Evolutionary conservation across 2,888 invertebrate species (phyloP), one percentile per base, ranked within the genome.

Genomic region (Euclidia mi): DNA sequence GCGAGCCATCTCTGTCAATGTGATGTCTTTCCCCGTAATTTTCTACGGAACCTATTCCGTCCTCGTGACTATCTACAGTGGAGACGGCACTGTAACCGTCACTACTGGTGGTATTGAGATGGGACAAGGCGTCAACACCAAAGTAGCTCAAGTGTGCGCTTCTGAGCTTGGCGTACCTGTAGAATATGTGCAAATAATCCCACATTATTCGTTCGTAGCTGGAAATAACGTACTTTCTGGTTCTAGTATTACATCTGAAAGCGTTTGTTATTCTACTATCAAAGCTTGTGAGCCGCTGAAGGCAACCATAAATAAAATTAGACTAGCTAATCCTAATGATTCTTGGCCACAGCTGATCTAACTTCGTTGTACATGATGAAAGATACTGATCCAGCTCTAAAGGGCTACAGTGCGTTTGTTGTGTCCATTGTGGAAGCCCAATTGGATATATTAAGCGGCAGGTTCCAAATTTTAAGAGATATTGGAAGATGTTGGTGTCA

Each of bases 121-220:
- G 90, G 98, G 98, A 0, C 98, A 98, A 93, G 98, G 98, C 0
- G 94, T 97, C 31, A 96, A 97, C 65, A 97, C 97, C 0, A 98
- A 97, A 95, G 96, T 95, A 0, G 96, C 96, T 2, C 97, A 97
- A 94, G 96, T 97, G 0, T 96, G 96, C 50, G 98, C 98, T 0
- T 95, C 96, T 73, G 95, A 95, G 25, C 84, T 98, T 11, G 96
- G 96, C 0, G 96, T 98, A 52, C 95, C 96, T 0, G 56, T 97
- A 15, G 94, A 95, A 0, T 81, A 91, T 65, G 92, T 97, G 0
- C 91, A 90, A 0, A 91, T 97, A 0, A 95, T 96, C 64, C 95
- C 96, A 0, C 91, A 92, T 41, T 95, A 95, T 68, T 95, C 91
- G 43, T 89, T 96, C 38, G 89, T 94, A 0, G 86, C 95, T 0